Percentiles rank a stretch among this genome's conserved stretches.
phyloP scores from a whole-genome alignment of 2,888 invertebrate species.

The Apamea anceps region DNA sequence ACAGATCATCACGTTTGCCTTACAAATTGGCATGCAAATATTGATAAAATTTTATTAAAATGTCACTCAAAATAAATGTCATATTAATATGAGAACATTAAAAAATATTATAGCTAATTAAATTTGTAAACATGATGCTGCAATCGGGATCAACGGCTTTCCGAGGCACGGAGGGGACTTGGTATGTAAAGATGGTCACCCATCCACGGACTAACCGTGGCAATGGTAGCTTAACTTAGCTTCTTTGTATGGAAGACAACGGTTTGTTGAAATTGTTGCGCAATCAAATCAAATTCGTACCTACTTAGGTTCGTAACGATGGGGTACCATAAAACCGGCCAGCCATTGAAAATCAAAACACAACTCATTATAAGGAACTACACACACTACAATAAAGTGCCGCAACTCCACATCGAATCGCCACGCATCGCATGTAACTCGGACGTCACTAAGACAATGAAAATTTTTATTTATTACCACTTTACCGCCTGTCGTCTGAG shows the following conservation, averaged over 20 bases:
- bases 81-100: too few relatives aligned
- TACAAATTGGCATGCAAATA: too few relatives aligned
- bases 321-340: background rate
- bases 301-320: background rate
- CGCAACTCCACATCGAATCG: constrained; percentile 20
- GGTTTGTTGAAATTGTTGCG: background rate
- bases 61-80: too few relatives aligned
- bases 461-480: constrained; percentile 50
- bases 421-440: constrained; percentile 41
- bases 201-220: too few relatives aligned
- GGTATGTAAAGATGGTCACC: too few relatives aligned
- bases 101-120: too few relatives aligned
- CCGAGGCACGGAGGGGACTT: too few relatives aligned
- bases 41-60: too few relatives aligned
- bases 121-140: too few relatives aligned
- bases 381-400: constrained; percentile 9
- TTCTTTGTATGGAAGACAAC: background rate
- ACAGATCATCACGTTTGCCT: too few relatives aligned
- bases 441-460: constrained; percentile 53
- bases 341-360: constrained; percentile 29
- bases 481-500: constrained; percentile 50
- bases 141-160: too few relatives aligned
- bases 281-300: background rate
- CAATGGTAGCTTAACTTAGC: too few relatives aligned
- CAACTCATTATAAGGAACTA: constrained; percentile 17